Base-by-base conservation (phyloP, 2,797 vertebrate genomes). In the Valencia hispanica region DNA sequence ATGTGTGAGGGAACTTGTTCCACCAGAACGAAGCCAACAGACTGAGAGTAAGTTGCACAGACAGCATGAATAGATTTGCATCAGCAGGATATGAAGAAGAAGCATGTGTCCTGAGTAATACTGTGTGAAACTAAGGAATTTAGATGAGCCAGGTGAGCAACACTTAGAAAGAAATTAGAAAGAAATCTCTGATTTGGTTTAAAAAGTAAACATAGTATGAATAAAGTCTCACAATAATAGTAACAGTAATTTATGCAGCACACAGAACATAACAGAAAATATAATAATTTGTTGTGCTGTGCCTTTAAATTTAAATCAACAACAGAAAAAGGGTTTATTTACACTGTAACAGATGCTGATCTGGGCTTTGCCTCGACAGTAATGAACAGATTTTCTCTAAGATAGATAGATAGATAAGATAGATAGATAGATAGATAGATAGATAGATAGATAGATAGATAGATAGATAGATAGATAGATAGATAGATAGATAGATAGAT, bases 321-420 rank as follows among this genome's bases (percentile, higher is more conserved):
- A 39, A 20, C 65, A 47, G 12, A 57, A 80, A 70, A 3, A 70
- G 47, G 36, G 53, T 8, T 34, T 79, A 79, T 25, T 15, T 72
- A 41, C 75, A 30, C 55, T 73, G 57, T 32, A 70, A 74, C 86
- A 90, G 88, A 90, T 88, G 85, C 55, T 77, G 83, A 89, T 68
- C 66, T 79, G 91, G 92, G 89, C 87, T 89, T 91, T 90, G 90
- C 79, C 87, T 66, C 1, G 0, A 48, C 66, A 81, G 86, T 79
- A 84, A 78, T 65, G 48, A 88, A 48, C 92, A 94, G 79, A 91
- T 92, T 89, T 92, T 90, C 87, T 79, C 78, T 65, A 77, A 91
- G 92, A 83, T 63, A 65, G 32, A 15, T 61, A 1, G 0, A 61
- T 27, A 27, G 65, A 39, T 61, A n/a, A n/a, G n/a, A n/a, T n/a